Conservation (phyloP, 2,113 vertebrate species). For the Oreamnos americanus region DNA sequence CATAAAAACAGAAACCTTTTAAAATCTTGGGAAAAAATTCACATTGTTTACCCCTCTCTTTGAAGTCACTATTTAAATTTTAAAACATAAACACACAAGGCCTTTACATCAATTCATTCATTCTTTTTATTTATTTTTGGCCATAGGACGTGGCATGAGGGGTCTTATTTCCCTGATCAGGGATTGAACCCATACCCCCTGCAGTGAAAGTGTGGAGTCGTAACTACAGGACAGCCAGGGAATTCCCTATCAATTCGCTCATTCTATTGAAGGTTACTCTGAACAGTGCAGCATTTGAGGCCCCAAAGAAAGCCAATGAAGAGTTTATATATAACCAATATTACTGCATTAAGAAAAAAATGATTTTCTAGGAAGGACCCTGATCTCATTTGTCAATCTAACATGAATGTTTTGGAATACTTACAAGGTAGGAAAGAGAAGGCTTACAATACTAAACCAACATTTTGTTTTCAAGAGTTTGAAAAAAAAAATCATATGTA, state of each 20-base stretch:
- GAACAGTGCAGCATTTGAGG: background rate
- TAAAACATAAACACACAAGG: background rate
- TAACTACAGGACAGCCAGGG: background rate
- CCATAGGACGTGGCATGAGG: background rate
- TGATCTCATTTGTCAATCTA: background rate
- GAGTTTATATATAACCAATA: background rate
- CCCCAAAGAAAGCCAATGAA: background rate
- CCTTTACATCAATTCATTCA: background rate
- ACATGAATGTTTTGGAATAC: background rate
- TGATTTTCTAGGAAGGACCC: background rate
- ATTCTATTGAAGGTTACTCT: background rate
- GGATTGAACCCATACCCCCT: background rate
- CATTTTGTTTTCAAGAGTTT: background rate
- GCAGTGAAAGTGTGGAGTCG: background rate
- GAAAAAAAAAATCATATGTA: background rate
- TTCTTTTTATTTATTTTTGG: background rate
- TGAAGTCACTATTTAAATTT: constrained; percentile 4
- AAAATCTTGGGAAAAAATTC: background rate
- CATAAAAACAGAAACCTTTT: background rate
- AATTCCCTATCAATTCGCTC: background rate
- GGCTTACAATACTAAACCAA: background rate
- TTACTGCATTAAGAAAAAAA: background rate
- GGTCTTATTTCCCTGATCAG: background rate
- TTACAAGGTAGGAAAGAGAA: background rate
- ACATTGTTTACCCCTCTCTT: background rate